Base-by-base conservation (phyloP, 2,888 invertebrate species). In the Perdita meconis region DNA sequence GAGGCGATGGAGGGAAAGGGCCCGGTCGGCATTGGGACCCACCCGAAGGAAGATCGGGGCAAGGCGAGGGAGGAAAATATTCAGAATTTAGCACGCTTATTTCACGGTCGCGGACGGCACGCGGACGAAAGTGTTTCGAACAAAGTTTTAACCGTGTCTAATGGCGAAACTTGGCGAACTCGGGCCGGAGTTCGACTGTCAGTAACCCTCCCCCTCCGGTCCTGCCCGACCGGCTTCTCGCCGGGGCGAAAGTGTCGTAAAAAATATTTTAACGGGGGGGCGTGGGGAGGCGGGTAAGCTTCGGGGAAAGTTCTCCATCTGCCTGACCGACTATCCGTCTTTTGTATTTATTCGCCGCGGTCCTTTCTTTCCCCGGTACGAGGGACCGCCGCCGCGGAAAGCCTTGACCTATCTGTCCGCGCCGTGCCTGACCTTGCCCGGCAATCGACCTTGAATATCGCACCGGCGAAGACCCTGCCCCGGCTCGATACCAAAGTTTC, bases 71-170 rank as follows among this genome's bases (percentile, higher is more conserved):
- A 86, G 84, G 82, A 87, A 88, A 89, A 89, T 89, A 88, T 90
- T 89, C 86, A 80, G 84, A 83, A 90, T 90, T 86, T 81, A 85
- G 86, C 75, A 81, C 82, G 88, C 85, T 88, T 88, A 88, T 90
- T 90, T 91, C 90, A 90, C 86, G 91, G 89, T 91, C 90, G 88
- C 88, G 85, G 80, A 86, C 81, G 86, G 86, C 80, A 82, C 83
- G 85, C 84, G 85, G 88, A 89, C 87, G 90, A 91, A 91, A 91
- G 91, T 91, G 91, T 91, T 91, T 89, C 88, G 87, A 89, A 91
- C 90, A 91, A 91, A 91, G 90, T 91, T 91, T 90, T 89, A 89
- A 89, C 89, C 89, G 88, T 90, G 87, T 89, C 89, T 91, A 91
- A 91, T 90, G 89, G 88, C 87, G 86, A 90, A 91, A 91, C 90